Conservation (phyloP, 2,888 invertebrate genomes). For the Pterostichus madidus region DNA sequence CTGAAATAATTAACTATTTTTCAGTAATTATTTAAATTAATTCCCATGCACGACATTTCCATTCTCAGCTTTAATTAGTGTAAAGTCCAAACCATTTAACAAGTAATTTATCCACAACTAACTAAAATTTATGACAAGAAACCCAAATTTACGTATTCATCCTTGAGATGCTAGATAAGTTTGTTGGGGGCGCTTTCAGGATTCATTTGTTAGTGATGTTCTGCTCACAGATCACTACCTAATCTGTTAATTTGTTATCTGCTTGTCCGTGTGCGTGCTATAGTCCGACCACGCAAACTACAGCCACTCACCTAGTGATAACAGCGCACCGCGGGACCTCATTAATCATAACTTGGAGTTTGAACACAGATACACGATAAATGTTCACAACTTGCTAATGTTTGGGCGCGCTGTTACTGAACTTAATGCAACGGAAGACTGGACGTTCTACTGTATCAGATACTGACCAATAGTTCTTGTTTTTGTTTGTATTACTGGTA, state of each 20-base stretch:
- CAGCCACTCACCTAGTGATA: conserved; percentile 56
- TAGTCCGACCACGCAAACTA: background rate
- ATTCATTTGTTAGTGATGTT: conserved; percentile 29
- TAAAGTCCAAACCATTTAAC: too few species aligned
- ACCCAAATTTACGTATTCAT: conserved; percentile 1
- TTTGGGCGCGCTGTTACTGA: conserved; percentile 6
- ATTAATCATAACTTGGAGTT: conserved; percentile 57
- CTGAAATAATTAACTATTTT: too few species aligned
- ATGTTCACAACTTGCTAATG: conserved; percentile 53
- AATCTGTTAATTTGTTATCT: conserved; percentile 56
- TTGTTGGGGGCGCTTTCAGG: conserved; percentile 4
- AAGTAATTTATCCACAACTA: too few species aligned
- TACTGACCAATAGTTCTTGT: conserved; percentile 40
- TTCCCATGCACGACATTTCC: too few species aligned
- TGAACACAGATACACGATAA: conserved; percentile 57
- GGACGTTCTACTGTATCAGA: conserved; percentile 11
- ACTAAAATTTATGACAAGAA: too few species aligned
- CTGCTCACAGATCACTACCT: conserved; percentile 45
- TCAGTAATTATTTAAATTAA: too few species aligned
- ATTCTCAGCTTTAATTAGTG: too few species aligned
- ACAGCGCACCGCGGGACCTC: conserved; percentile 33
- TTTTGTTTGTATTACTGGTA: conserved; percentile 9
- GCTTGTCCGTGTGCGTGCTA: conserved; percentile 26
- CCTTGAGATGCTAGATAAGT: conserved; percentile 29
- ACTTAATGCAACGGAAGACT: conserved; percentile 30